Conservation (phyloP, 2,113 vertebrate species). For the Tachysurus fulvidraco region DNA sequence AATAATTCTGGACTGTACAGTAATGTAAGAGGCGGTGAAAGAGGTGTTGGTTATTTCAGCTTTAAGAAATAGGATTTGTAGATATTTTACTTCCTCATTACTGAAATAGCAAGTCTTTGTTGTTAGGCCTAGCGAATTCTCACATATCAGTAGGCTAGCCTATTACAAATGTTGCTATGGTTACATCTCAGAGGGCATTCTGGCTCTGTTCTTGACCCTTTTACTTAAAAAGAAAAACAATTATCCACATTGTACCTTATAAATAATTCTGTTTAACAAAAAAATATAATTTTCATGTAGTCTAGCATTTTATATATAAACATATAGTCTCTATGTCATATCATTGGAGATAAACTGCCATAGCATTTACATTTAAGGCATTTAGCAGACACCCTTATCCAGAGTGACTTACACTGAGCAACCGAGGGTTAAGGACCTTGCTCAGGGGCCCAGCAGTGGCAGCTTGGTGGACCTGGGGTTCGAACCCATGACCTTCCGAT, state of each 20-base stretch:
- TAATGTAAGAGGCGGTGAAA: no score
- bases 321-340: not conserved
- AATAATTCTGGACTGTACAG: not conserved
- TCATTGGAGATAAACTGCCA: not conserved
- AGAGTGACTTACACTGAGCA: no score
- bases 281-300: not conserved
- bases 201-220: not conserved
- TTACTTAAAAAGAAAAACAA: not conserved
- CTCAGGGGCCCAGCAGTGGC: no score
- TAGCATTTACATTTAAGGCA: no score
- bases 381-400: no score
- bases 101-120: not conserved
- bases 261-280: not conserved
- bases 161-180: not conserved
- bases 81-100: constrained; percentile 2
- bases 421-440: no score
- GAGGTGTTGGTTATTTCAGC: not conserved
- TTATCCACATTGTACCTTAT: not conserved
- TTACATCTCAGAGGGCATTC: not conserved
- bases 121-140: not conserved
- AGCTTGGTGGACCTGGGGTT: no score
- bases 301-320: not conserved
- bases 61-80: not conserved
- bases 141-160: not conserved
- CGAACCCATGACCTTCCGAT: no score